Base-by-base conservation (phyloP, 1,140 invertebrate species). In the Anthonomus grandis region DNA sequence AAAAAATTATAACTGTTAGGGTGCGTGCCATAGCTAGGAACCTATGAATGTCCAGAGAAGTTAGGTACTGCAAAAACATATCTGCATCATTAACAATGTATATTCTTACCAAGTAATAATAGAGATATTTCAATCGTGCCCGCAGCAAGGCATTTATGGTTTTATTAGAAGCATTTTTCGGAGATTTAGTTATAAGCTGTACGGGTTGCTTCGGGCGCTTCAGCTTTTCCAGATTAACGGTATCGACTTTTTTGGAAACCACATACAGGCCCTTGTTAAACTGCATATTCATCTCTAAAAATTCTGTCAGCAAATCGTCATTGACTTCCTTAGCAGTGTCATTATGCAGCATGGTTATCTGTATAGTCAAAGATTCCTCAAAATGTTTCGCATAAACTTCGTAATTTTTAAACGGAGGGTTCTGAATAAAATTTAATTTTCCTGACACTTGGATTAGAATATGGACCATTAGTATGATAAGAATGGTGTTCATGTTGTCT, bases 21-120 rank as follows among this genome's bases (percentile, higher is more conserved):
- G 17, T 38, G 15, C 36, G 15, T 10, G 21, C 21, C 0, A 18
- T 41, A 19, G 17, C 22, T 9, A 24, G 6, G 22, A 49, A 36
- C 3, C 2, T 49, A 22, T 23, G n/a, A 44, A 37, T 2, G 4
- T 18, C 23, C 9, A 34, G 15, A 13, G 1, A 24, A 5, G 24
- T 13, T 1, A 52, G 36, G 47, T 57, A 57, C 2, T n/a, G 13
- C 1, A 50, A 23, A 13, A 57, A 22, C 12, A 50, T 27, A 21
- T 57, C 34, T 9, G 55, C 46, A 23, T 50, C 44, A 24, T 50
- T n/a, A 22, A 46, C 55, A 12, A 57, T 42, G 10, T 44, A 46
- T 24, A 55, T 31, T 27, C 39, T 9, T 1, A 36, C 25, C 31
- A 46, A 2, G n/a, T 37, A 2, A 9, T n/a, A 6, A 24, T 57